Percentiles rank a stretch among this genome's conserved stretches.
These are phyloP conservation scores for Drosophila mayaguana DNA, from an alignment of 2,888 invertebrate genomes.

Conservation along the genomic window DNA sequence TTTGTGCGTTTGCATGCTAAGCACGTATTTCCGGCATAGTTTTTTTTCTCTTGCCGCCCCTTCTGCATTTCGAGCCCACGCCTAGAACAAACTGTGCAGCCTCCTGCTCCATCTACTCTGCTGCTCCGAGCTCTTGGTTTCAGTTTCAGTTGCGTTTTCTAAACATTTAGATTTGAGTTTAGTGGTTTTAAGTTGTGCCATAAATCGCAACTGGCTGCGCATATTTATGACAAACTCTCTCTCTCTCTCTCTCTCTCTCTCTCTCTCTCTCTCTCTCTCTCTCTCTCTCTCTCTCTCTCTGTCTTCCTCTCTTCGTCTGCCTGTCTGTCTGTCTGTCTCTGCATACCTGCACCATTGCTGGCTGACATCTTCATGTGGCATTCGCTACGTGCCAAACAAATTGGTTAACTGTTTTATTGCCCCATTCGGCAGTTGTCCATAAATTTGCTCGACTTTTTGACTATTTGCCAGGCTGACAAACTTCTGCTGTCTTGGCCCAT, in stretches of 20 bases:
- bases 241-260: background rate
- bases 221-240: constrained; percentile 51
- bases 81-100: background rate
- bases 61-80: background rate
- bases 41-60: constrained; percentile 10
- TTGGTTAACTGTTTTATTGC: constrained; percentile 52
- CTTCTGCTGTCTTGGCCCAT: background rate
- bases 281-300: background rate
- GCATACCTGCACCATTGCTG: background rate
- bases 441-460: constrained; percentile 20
- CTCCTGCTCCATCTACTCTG: background rate
- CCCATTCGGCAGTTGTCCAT: constrained; percentile 24
- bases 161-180: constrained; percentile 61
- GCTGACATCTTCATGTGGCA: constrained; percentile 41
- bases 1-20: constrained; percentile 62
- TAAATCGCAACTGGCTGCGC: constrained; percentile 52
- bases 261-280: background rate
- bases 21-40: constrained; percentile 80
- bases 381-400: constrained; percentile 38
- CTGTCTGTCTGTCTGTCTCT: background rate
- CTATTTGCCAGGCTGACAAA: constrained; percentile 2
- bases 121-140: constrained; percentile 16
- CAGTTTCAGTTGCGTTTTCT: constrained; percentile 48
- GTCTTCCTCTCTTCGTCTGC: background rate
- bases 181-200: constrained; percentile 57